Conservation (phyloP, 2,888 invertebrate species). For the Phalera bucephala region DNA sequence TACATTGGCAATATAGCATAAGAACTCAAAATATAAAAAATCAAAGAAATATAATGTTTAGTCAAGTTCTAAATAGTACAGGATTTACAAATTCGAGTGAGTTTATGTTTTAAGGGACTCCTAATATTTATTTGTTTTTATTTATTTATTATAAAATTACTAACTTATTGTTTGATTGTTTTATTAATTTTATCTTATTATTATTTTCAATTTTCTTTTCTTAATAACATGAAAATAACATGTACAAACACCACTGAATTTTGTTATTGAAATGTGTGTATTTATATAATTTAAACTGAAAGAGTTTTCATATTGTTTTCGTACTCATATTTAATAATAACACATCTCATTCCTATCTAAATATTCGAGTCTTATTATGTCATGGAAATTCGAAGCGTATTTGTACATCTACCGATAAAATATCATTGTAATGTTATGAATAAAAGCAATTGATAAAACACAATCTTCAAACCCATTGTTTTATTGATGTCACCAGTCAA, state of each 20-base stretch:
- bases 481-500: not conserved
- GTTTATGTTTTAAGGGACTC: slow-evolving; percentile 22
- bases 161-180: slow-evolving; percentile 5
- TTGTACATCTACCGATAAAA: slow-evolving; percentile 42
- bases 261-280: too few relatives aligned
- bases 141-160: slow-evolving; percentile 10
- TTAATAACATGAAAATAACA: too few relatives aligned
- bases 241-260: too few relatives aligned
- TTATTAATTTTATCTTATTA: slow-evolving; percentile 5
- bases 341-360: not conserved
- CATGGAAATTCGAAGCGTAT: slow-evolving; percentile 33
- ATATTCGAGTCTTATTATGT: slow-evolving; percentile 23
- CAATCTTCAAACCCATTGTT: slow-evolving; percentile 31
- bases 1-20: too few relatives aligned
- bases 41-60: too few relatives aligned
- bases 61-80: too few relatives aligned
- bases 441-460: slow-evolving; percentile 76
- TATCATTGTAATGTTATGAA: slow-evolving; percentile 72
- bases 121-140: slow-evolving; percentile 7
- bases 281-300: too few relatives aligned
- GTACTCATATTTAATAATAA: too few relatives aligned
- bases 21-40: too few relatives aligned
- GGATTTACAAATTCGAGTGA: too few relatives aligned
- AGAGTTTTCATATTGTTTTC: too few relatives aligned
- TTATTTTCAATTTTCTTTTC: slow-evolving; percentile 5